These are phyloP conservation scores for Scyliorhinus canicula DNA, from an alignment of 2,797 vertebrate genomes.

Conservation along the genomic window DNA sequence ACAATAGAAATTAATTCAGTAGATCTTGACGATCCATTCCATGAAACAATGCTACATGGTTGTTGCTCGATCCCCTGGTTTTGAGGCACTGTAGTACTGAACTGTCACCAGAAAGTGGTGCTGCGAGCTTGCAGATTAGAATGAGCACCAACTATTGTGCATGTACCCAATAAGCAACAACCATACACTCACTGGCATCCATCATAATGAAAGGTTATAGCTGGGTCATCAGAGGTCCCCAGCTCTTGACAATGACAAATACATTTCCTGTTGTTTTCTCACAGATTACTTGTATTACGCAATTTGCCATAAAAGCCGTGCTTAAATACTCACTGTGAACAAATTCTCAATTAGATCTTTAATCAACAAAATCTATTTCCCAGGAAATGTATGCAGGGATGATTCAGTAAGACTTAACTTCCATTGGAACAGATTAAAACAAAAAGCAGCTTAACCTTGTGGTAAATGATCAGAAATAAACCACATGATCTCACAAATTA, in stretches of 20 bases:
- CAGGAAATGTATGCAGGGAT: background rate
- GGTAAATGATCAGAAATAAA: constrained; percentile 4
- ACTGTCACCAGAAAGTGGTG: background rate
- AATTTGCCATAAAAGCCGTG: constrained; percentile 11
- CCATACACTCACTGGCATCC: background rate
- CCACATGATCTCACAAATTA: background rate
- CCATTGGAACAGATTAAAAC: constrained; percentile 11
- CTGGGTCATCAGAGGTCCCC: constrained; percentile 5
- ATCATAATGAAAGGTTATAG: constrained; percentile 8
- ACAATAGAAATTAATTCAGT: background rate
- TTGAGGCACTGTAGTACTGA: background rate
- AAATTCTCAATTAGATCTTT: constrained; percentile 32
- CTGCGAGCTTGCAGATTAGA: background rate
- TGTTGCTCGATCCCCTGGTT: background rate
- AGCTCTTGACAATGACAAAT: background rate
- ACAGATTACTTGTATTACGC: background rate
- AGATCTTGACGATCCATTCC: background rate
- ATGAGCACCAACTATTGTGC: background rate
- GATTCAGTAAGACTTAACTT: constrained; percentile 24
- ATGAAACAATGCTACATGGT: background rate
- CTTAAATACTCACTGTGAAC: constrained; percentile 8
- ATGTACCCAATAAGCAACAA: background rate
- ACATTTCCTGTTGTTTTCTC: constrained; percentile 26
- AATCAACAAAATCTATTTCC: constrained; percentile 36
- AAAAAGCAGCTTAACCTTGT: constrained; percentile 1